These are phyloP conservation scores for Corella eumyota DNA, from an alignment of 23 tunicate species.

Conservation along the genomic window DNA sequence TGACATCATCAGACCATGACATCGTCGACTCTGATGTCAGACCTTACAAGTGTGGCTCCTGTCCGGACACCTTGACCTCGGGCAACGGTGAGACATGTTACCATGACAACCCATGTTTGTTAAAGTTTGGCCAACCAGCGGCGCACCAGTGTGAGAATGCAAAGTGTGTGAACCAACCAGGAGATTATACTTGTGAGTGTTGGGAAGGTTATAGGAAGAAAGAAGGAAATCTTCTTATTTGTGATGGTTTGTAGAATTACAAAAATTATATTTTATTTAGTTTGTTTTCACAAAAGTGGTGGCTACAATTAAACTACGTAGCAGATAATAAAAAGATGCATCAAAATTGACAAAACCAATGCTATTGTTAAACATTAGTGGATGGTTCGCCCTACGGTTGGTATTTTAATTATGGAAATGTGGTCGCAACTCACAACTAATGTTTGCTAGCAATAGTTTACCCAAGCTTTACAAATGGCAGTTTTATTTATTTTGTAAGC, in stretches of 20 bases:
- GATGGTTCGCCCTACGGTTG: too few relatives aligned
- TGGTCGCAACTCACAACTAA: too few relatives aligned
- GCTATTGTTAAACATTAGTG: too few relatives aligned
- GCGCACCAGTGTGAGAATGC: slow-evolving; percentile 51
- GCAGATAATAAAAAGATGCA: too few relatives aligned
- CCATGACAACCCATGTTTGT: slow-evolving; percentile 72
- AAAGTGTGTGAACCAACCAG: slow-evolving; percentile 24
- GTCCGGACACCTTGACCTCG: slow-evolving; percentile 34
- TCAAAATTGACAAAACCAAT: too few relatives aligned
- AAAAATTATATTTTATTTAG: not conserved
- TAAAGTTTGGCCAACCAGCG: not conserved
- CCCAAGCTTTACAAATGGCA: too few relatives aligned
- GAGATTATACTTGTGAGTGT: slow-evolving; percentile 45
- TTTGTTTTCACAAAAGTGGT: not conserved
- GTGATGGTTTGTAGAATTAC: slow-evolving; percentile 16
- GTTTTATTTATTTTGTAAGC: too few relatives aligned
- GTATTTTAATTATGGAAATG: too few relatives aligned
- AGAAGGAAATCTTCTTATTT: not conserved
- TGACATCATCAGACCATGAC: not conserved
- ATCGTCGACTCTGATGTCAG: too few relatives aligned
- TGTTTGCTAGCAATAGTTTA: too few relatives aligned
- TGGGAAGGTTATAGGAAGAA: slow-evolving; percentile 25
- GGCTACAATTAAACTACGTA: too few relatives aligned
- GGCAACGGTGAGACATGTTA: slow-evolving; percentile 83
- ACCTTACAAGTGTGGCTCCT: slow-evolving; percentile 52